Base-by-base conservation (phyloP, 2,888 invertebrate genomes). In the Cheilosia vernalis region DNA sequence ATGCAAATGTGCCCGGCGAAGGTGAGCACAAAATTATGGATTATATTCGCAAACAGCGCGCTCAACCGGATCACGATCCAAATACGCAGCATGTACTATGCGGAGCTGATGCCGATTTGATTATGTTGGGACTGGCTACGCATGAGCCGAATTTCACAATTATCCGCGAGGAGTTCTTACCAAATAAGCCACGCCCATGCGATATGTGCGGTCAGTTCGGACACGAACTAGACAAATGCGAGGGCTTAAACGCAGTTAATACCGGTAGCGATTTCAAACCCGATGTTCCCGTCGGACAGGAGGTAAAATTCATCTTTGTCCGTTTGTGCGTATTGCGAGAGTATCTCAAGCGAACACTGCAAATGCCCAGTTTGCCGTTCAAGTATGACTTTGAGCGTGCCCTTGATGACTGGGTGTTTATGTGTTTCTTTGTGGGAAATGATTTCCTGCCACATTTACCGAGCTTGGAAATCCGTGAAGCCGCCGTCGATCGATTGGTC, bases 11-110 rank as follows among this genome's bases (percentile, higher is more conserved):
- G 5, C 98, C 98, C 0, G 98, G 98, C 6, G 98, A 98, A 92
- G 98, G 99, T 0, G 99, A 99, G 92, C 99, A 99, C 92, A 99
- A 99, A 93, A 99, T 99, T 88, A 99, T 99, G 99, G 99, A 99
- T 93, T 99, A 95, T 91, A 98, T 99, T 88, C 94, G 99, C n/a
- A 95, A 95, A 89, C 99, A 99, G 93, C 95, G 99, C 92, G 96
- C 96, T 9, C 97, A 98, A 91, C 97, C 98, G 0, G 96, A 97
- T 91, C 98, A 99, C 92, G 98, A 99, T 92, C 98, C 99, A 0
- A 99, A 99, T 92, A 99, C 99, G 0, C 97, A 97, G 88, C 99
- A 99, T 92, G 98, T 98, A 88, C 93, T 99, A 27, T 99, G 99
- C 92, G 99, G 99, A 55, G 99, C 99, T 0, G 99, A 99, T 92